phyloP scores from a whole-genome alignment of 2,888 invertebrate genomes.

The Hydrotaea diabolus region DNA sequence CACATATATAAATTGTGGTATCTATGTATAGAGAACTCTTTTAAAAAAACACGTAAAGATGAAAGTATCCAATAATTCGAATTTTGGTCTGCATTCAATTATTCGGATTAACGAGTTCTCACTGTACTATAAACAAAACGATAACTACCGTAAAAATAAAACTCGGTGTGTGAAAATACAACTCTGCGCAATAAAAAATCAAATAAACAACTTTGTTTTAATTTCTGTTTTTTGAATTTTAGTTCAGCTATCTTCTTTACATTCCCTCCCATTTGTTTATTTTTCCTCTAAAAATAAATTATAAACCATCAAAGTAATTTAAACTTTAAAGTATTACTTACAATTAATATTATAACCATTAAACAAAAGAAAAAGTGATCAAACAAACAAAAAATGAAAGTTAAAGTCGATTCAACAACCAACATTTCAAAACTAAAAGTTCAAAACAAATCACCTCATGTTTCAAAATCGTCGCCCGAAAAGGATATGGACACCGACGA shows the following conservation, averaged over 20 bases:
- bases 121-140: too few relatives aligned
- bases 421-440: slow-evolving; percentile 65
- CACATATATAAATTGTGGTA: too few relatives aligned
- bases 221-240: background rate
- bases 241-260: slow-evolving; percentile 2
- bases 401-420: slow-evolving; percentile 74
- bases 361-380: background rate
- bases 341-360: slow-evolving; percentile 1
- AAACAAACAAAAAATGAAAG: slow-evolving; percentile 72
- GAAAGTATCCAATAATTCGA: too few relatives aligned
- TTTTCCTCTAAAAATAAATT: background rate
- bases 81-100: too few relatives aligned
- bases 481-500: slow-evolving; percentile 19
- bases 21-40: too few relatives aligned
- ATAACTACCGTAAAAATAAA: too few relatives aligned
- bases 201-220: background rate
- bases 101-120: too few relatives aligned
- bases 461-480: slow-evolving; percentile 29
- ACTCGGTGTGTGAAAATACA: background rate
- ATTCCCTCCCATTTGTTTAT: slow-evolving; percentile 12
- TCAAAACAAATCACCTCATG: slow-evolving; percentile 41
- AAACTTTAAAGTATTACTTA: slow-evolving; percentile 8
- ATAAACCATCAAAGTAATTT: background rate
- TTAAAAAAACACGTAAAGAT: too few relatives aligned
- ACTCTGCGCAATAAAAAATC: background rate